A percentile compares a stretch with the other conserved stretches of the same genome.
Conservation (phyloP, 2,113 vertebrate genomes). For the Protobothrops flavoviridis region DNA sequence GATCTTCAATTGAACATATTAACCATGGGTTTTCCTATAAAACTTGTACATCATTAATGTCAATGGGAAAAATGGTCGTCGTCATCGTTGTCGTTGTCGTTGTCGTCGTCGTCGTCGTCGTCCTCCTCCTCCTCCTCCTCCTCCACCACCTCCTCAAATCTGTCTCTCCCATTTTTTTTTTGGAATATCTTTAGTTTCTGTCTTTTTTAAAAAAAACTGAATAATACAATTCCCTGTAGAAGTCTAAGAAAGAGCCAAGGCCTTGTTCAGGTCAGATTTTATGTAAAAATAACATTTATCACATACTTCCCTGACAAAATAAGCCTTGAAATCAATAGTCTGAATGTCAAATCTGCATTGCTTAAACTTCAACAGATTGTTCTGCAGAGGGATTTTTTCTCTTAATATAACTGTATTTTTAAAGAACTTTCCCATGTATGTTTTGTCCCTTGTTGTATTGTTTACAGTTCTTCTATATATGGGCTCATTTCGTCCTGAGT, state of each 20-base stretch:
- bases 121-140: too few relatives aligned
- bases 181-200: slow-evolving; percentile 25
- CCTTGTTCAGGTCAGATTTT: slow-evolving; percentile 41
- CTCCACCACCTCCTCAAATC: too few relatives aligned
- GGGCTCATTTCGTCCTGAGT: slow-evolving; percentile 32
- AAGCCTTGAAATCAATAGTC: slow-evolving; percentile 50
- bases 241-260: slow-evolving; percentile 32
- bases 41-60: neutral
- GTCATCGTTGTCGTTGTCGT: too few relatives aligned
- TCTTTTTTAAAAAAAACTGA: slow-evolving; percentile 17
- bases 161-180: neutral
- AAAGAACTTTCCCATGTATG: slow-evolving; percentile 38
- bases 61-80: neutral
- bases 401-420: slow-evolving; percentile 44
- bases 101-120: too few relatives aligned
- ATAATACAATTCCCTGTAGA: slow-evolving; percentile 33
- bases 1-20: neutral
- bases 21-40: neutral
- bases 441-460: neutral
- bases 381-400: neutral
- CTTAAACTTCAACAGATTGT: slow-evolving; percentile 38
- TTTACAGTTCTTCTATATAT: slow-evolving; percentile 52
- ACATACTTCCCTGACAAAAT: slow-evolving; percentile 59
- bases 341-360: slow-evolving; percentile 50
- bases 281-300: slow-evolving; percentile 50